Base-by-base conservation (phyloP, 1,140 invertebrate species). In the Lithobius niger region DNA sequence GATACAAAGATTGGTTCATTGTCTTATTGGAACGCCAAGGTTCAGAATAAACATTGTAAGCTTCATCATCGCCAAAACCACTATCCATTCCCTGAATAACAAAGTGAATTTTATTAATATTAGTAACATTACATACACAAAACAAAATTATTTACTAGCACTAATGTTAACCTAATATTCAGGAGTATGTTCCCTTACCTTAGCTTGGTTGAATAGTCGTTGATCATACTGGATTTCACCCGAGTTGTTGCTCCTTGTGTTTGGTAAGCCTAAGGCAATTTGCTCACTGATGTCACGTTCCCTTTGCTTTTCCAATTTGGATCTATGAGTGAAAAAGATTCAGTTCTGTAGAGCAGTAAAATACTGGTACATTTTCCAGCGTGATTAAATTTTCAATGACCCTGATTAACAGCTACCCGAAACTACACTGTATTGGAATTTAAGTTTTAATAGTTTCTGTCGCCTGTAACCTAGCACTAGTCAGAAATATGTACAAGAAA, bases 221-320 rank as follows among this genome's bases (percentile, higher is more conserved):
- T 95, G 88, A 75, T 99, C 97, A 71, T 97, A 99, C 67, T 95
- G 83, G 0, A 82, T 79, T 67, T 97, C 93, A 0, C 82, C 83
- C 13, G 62, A 68, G 22, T 77, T 76, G 10, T 76, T 74, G 26
- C 74, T 65, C 3, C 79, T 78, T 64, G 92, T 91, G 2, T 91
- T 88, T 0, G 96, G 96, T 67, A 98, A 69, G 2, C 95, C 96
- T 3, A 99, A 74, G 0, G 96, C 97, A 64, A 99, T 98, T 75
- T 98, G 91, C 69, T 99, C 96, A 57, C 90, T 96, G 54, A 99
- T 96, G 68, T 99, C 97, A 22, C 96, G 79, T 62, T 99, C 97
- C 2, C 91, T 76, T 64, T 97, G 90, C 27, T 85, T 77, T 63
- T 93, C 88, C 51, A 97, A 67, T 64, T 89, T 85, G 3, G 86